Evolutionary conservation across 1,140 invertebrate genomes (phyloP).

Genomic region (Procambarus clarkii): DNA sequence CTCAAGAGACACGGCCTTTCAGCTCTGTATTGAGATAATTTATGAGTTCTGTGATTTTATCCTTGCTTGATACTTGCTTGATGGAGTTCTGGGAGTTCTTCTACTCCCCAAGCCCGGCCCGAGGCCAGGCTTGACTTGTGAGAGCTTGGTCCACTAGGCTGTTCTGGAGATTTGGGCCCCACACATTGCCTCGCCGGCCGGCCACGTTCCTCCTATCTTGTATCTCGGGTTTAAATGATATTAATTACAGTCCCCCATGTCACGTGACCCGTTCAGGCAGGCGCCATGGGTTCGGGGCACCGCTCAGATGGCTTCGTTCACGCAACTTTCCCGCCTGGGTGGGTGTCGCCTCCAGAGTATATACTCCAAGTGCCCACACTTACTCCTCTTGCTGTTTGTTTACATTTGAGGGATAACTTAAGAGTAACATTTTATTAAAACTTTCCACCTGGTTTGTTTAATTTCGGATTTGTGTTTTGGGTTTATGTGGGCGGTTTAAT

Average conservation of each 20-base stretch:
- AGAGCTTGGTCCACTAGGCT: too few species aligned
- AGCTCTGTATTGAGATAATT: too few species aligned
- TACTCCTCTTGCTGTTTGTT: not conserved
- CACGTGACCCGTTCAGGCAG: slow-evolving; percentile 5
- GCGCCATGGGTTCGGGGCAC: not conserved
- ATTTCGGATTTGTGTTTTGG: not conserved
- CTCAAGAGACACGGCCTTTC: too few species aligned
- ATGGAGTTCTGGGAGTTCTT: too few species aligned
- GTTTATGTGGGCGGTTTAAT: not conserved
- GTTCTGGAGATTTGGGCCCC: not conserved
- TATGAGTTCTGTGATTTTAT: too few species aligned
- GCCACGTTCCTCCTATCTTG: not conserved
- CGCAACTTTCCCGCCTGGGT: not conserved
- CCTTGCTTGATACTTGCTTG: too few species aligned
- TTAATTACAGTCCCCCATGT: not conserved
- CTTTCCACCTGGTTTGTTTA: not conserved
- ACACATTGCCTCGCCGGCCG: not conserved
- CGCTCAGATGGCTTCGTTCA: not conserved
- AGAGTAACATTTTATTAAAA: not conserved
- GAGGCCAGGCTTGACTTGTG: too few species aligned
- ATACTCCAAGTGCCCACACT: not conserved
- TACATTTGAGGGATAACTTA: not conserved
- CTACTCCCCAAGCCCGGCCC: too few species aligned
- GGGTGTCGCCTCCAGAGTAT: not conserved
- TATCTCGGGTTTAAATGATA: slow-evolving; percentile 14